Percentiles rank a stretch among this genome's conserved stretches.
Evolutionary conservation across 2,888 invertebrate genomes (phyloP).

Genomic region (Carcina quercana): DNA sequence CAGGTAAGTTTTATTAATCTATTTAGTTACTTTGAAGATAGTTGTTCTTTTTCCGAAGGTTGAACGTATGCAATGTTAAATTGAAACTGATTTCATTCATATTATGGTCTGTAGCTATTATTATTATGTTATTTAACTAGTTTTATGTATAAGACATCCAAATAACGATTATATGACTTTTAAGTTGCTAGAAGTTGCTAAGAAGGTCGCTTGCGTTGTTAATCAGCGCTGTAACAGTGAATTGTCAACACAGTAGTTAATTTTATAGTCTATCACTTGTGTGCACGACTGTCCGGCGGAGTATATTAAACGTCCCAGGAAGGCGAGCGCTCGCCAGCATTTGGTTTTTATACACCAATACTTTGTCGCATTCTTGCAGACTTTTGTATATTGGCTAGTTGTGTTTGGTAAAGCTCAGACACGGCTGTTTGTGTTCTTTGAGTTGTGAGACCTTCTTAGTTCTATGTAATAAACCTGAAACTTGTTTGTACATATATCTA

Average conservation of each 20-base stretch:
- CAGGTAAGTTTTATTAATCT: slow-evolving; percentile 10
- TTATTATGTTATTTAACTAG: too few relatives aligned
- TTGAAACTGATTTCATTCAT: too few relatives aligned
- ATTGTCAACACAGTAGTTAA: neutral
- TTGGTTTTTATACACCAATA: slow-evolving; percentile 74
- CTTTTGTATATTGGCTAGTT: slow-evolving; percentile 63
- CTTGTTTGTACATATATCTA: neutral
- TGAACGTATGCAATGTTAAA: too few relatives aligned
- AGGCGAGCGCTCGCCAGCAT: slow-evolving; percentile 57
- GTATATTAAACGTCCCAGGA: slow-evolving; percentile 68
- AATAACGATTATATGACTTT: too few relatives aligned
- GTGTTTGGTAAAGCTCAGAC: slow-evolving; percentile 23
- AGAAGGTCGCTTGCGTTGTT: too few relatives aligned
- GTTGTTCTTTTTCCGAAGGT: neutral
- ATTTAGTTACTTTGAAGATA: neutral
- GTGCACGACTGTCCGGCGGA: slow-evolving; percentile 35
- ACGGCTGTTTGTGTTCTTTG: slow-evolving; percentile 5
- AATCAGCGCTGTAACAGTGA: too few relatives aligned
- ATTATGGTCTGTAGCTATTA: too few relatives aligned
- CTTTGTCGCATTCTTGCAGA: slow-evolving; percentile 67
- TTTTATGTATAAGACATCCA: too few relatives aligned
- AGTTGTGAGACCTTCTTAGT: neutral
- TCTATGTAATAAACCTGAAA: neutral
- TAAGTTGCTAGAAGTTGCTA: too few relatives aligned
- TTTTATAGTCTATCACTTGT: slow-evolving; percentile 22